Evolutionary conservation across 2,113 vertebrate genomes (phyloP), one percentile per base, ranked within the genome.

Genomic region (Proterorhinus semilunaris): DNA sequence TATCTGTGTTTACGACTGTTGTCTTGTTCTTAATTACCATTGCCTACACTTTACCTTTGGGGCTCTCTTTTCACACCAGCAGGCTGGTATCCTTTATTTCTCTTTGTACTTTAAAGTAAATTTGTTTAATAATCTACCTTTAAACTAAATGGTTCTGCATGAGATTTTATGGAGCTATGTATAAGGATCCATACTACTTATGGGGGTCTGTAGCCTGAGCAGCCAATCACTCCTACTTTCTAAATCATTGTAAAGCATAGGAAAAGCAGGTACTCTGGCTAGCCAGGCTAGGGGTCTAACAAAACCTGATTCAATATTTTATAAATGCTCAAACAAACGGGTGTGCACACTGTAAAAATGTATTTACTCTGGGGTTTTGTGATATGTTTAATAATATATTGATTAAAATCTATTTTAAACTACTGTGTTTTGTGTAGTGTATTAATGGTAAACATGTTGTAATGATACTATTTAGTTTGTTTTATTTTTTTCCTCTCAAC

Each of bases 21-120:
- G 7, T 53, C 16, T 8, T 16, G 13, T 13, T 44, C 16, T 10
- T 10, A 16, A 6, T 62, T 15, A 44, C 59, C 45, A 42, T 45
- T 45, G 9, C 45, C 27, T 5, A 45, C 8, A 11, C 3, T 21
- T 36, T 17, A 62, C 2, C 27, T 55, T 6, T 50, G 53, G n/a
- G 43, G 44, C 15, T 71, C n/a, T 6, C 79, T 44, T 68, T 62
- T 61, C 11, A 74, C 84, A 86, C 85, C 86, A 91, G 90, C 91
- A 7, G 90, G 91, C 90, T 90, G 91, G 83, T 88, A 80, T 79
- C 76, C 72, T 42, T 80, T 80, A 10, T 65, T 63, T 49, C 43
- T 11, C 55, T 64, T 52, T 71, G 69, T 72, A 68, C 43, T 61
- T 76, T 78, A 74, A 48, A 71, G 50, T 65, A 27, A 73, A n/a